Percentiles rank a stretch among this genome's conserved stretches.
Conservation (phyloP, 1,140 invertebrate species). For the Penaeus japonicus region DNA sequence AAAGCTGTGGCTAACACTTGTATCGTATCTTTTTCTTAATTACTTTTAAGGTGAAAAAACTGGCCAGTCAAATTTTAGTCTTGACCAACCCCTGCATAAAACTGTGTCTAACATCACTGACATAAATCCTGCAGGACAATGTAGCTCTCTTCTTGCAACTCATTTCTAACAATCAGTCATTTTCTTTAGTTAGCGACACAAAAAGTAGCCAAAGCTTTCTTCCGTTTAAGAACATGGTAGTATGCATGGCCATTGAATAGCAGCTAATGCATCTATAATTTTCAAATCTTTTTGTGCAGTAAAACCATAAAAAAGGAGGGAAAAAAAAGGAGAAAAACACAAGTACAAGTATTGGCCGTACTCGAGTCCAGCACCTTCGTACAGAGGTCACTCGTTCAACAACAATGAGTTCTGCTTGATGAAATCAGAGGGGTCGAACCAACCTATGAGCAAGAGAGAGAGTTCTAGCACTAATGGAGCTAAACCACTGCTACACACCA, state of each 20-base stretch:
- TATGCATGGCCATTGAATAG: constrained; percentile 36
- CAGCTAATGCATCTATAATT: constrained; percentile 37
- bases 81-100: too few species aligned
- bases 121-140: too few species aligned
- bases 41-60: too few species aligned
- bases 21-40: too few species aligned
- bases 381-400: constrained; percentile 14
- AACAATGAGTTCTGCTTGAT: constrained; percentile 12
- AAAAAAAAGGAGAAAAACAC: neutral
- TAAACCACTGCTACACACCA: constrained; percentile 32
- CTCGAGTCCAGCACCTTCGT: constrained; percentile 36
- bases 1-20: too few species aligned
- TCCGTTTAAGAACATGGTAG: neutral
- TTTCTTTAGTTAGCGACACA: too few species aligned
- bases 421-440: neutral
- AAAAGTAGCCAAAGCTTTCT: constrained; percentile 12
- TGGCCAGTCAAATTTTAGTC: too few species aligned
- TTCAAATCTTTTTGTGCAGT: constrained; percentile 36
- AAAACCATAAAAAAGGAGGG: neutral
- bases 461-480: constrained; percentile 42
- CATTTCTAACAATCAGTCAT: too few species aligned
- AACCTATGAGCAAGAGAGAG: neutral
- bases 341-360: constrained; percentile 14
- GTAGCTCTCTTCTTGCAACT: too few species aligned
- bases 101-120: too few species aligned